Base-by-base conservation (phyloP, 2,797 vertebrate species). In the Nannoperca obscura region DNA sequence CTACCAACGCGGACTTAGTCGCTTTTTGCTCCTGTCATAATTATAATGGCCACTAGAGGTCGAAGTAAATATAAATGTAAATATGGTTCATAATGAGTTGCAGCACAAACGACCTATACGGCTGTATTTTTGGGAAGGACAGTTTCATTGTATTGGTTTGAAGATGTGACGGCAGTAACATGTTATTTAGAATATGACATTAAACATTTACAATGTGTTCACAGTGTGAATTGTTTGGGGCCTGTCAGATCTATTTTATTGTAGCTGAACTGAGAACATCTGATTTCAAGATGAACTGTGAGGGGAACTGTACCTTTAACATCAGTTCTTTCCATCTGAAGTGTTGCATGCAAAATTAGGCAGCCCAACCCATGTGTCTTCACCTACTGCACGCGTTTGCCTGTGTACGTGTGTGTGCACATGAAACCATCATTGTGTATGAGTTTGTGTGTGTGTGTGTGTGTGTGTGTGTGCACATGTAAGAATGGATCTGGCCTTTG, bases 401-500 rank as follows among this genome's bases (percentile, higher is more conserved):
- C 5, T 46, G 52, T 66, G 7, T 17, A 0, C 50, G 1, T 2
- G 52, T 4, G 50, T 22, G 32, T 47, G 63, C 34, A 47, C 19
- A 55, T 75, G 20, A 65, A 59, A 76, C 46, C 12, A 44, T 78
- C 32, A 15, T 66, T 68, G 71, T 27, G 34, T 63, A 65, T 71
- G 30, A 3, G 1, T 32, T 2, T 32, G 30, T 53, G 42, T 50
- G 67, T 78, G 69, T 46, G 24, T 67, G 49, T n/a, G 32, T 49
- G 63, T 34, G 52, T 14, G 59, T 46, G 78, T 78, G 6, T 70
- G 77, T 64, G 65, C 4, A 0, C 78, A 71, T 73, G 74, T 57
- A 67, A 70, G n/a, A 89, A 80, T 82, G 61, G 83, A 86, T 78
- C 32, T 91, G 88, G 81, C 89, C 91, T 92, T 82, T 87, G 87